Evolutionary conservation across 2,888 invertebrate species (phyloP), one percentile per base, ranked within the genome.

Genomic region (Athrips mouffetella): DNA sequence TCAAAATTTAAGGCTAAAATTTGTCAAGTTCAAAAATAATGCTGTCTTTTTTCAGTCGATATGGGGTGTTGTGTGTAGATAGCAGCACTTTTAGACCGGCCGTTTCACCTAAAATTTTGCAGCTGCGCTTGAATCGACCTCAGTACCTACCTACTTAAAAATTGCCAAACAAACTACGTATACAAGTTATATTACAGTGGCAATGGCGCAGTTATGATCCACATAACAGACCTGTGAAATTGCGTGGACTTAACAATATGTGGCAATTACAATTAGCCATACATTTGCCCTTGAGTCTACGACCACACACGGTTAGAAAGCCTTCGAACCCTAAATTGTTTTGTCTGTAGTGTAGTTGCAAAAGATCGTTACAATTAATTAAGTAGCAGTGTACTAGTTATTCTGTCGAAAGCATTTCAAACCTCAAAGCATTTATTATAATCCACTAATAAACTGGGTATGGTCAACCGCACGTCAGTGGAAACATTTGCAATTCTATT

Each of bases 401-500:
- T 18, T 31, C 31, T 44, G 58, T 61, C 49, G 67, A 62, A 65
- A 60, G 60, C 51, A 52, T 55, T 56, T 57, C 56, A 59, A 55
- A 31, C 54, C n/a, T 61, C 57, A 58, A 56, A 61, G 62, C 65
- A 59, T 51, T 58, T 64, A 62, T 62, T 58, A 57, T 50, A 45
- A 50, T 48, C 55, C 49, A 53, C 39, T 23, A 40, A 25, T 18
- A 25, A 15, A 15, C 15, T 25, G 5, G 25, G 13, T 25, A 15
- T 13, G 11, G n/a, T 21, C n/a, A 16, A 20, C 20, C 11, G 2
- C 2, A 33, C 2, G 10, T 16, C 7, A 1, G 7, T n/a, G 33
- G 16, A 33, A 33, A 33, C 33, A 13, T 15, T 13, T 15, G n/a
- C n/a, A 5, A 13, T 4, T 11, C n/a, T n/a, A n/a, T n/a, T n/a